Base-by-base conservation (phyloP, 2,888 invertebrate species). In the Colostygia pectinataria region DNA sequence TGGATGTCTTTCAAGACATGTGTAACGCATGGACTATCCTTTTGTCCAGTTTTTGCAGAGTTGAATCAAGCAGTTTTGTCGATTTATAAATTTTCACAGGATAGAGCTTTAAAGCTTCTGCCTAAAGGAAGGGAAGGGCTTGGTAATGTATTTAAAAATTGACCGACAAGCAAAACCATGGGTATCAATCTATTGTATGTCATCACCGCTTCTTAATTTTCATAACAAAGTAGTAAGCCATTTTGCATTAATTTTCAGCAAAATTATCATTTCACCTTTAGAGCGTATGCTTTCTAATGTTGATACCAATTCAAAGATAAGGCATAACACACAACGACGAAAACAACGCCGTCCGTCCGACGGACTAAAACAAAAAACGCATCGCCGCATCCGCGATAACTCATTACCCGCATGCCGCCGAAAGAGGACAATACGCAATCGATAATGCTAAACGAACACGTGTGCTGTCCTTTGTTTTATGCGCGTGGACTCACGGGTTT, bases 361-460 rank as follows among this genome's bases (percentile, higher is more conserved):
- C 45, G 55, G 60, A 59, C 68, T 65, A 71, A 71, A 77, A 79
- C 74, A 80, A 77, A 78, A 78, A 81, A 78, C 74, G 68, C 82
- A 78, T 68, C 70, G 80, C 70, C 83, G 78, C 80, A 80, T 80
- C 71, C 53, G 65, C 69, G 83, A 74, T 83, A 83, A 80, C 80
- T 77, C 77, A 75, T 76, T 78, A 80, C 87, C 86, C 87, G 86
- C 87, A 87, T 87, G 70, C 54, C 61, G 62, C 51, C 37, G 59
- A 72, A 73, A 74, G 77, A 81, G 80, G 77, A 81, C 80, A 78
- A 77, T 79, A 68, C 73, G 78, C 78, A 81, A 83, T 85, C 87
- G 86, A 86, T 88, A 87, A 85, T 82, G 74, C 76, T 79, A 77
- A 80, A 78, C 79, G 77, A 68, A 76, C 85, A 86, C 86, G 86